Evolutionary conservation across 2,113 vertebrate species (phyloP).

Genomic region (Silurus meridionalis): DNA sequence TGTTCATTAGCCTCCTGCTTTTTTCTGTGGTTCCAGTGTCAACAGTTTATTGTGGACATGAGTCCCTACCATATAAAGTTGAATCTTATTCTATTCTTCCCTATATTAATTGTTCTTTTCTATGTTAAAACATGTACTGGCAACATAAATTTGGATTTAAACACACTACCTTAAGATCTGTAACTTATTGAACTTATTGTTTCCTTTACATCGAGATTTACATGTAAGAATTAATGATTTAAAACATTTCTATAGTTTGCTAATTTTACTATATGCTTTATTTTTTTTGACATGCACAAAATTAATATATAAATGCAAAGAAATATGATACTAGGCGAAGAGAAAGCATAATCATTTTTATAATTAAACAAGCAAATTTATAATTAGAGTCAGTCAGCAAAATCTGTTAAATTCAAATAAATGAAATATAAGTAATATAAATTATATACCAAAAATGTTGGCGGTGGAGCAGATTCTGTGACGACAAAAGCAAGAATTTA

Average conservation of each 20-base stretch:
- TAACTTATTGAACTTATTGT: too few species aligned
- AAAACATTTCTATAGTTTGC: background rate
- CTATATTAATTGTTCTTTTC: background rate
- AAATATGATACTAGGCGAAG: background rate
- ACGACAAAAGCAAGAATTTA: background rate
- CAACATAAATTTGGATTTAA: too few species aligned
- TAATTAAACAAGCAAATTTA: background rate
- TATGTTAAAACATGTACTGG: background rate
- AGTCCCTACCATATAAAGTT: background rate
- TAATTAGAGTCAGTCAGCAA: background rate
- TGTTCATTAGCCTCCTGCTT: background rate
- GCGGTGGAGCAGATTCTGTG: too few species aligned
- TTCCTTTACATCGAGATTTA: background rate
- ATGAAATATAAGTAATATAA: constrained; percentile 7
- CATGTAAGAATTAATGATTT: background rate
- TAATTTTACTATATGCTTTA: background rate
- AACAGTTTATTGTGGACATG: background rate
- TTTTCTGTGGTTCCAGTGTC: background rate
- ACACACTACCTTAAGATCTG: too few species aligned
- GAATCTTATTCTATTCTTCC: background rate
- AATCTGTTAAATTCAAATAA: background rate
- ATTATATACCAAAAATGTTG: background rate
- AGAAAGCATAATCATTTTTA: background rate
- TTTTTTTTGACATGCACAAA: background rate
- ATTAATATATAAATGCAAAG: background rate